Evolutionary conservation across 2,797 vertebrate genomes (phyloP), one percentile per base, ranked within the genome.

Genomic region (Enteromius trimaculatus): DNA sequence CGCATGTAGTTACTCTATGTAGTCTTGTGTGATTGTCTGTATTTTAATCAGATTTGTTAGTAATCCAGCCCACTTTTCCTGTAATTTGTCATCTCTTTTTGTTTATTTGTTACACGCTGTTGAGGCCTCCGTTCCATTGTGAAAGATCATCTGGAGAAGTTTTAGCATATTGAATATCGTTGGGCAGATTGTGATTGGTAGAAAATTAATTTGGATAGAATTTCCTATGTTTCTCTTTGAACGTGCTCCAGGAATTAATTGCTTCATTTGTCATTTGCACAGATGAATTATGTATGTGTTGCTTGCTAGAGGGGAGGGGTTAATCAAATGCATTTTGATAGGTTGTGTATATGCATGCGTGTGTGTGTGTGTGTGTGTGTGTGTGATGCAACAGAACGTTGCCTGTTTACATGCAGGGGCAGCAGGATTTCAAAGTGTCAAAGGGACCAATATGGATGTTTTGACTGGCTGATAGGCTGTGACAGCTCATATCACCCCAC

Each of bases 211-310:
- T 93, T 90, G 87, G 88, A 90, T 75, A 84, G 88, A 87, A 90
- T 91, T 91, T 91, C 21, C 87, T 90, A 92, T 91, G 86, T 89
- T 92, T 91, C 88, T 89, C 86, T 92, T 92, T 93, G 91, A 93
- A 91, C 90, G 88, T 91, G 88, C 87, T 91, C 91, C 90, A 86
- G 66, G 87, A 91, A 91, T 92, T 93, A 91, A 94, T 93, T 92
- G 92, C 91, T 91, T 93, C 91, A 90, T 94, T 93, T 93, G 91
- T 94, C 93, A 93, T 90, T 92, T 92, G 87, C 88, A 89, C 91
- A 89, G 90, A 93, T 95, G 90, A 93, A 94, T 94, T 93, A 94
- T 95, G 92, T 88, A 94, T 93, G 90, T 91, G 81, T 88, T 86
- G 1, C 80, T 89, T 89, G 91, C 91, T 84, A 80, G 88, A 90